Conservation (phyloP, 2,113 vertebrate genomes). For the Psophia crepitans region DNA sequence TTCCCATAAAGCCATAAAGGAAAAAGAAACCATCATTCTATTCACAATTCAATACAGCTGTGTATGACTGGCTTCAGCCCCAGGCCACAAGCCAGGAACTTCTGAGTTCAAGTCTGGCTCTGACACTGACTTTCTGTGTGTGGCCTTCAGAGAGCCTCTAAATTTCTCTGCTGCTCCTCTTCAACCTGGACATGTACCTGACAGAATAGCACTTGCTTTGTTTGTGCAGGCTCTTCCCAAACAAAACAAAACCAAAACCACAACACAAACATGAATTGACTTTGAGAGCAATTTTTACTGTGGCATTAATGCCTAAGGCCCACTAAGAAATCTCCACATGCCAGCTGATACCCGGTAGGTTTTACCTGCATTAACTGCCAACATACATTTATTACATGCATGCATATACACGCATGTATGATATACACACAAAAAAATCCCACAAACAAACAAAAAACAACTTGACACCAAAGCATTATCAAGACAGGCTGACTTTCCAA, state of each 20-base stretch:
- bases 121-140: constrained; percentile 20
- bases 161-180: background rate
- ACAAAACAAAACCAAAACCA: background rate
- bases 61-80: background rate
- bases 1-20: background rate
- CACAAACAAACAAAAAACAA: too few relatives aligned
- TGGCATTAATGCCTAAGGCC: background rate
- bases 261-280: background rate
- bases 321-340: background rate
- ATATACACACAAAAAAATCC: too few relatives aligned
- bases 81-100: constrained; percentile 48
- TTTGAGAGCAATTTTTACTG: background rate
- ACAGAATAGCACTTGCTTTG: background rate
- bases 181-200: background rate
- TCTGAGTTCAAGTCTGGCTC: constrained; percentile 39
- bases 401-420: background rate
- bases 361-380: background rate
- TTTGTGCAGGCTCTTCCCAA: background rate
- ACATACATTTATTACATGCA: background rate
- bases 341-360: background rate
- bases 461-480: background rate
- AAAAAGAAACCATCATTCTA: background rate
- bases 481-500: background rate
- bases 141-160: background rate
- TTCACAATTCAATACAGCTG: constrained; percentile 24